A percentile compares a stretch with the other conserved stretches of the same genome.
These are phyloP conservation scores for Dicyrtoma fusca DNA, from an alignment of 2,888 invertebrate genomes.

Conservation along the genomic window DNA sequence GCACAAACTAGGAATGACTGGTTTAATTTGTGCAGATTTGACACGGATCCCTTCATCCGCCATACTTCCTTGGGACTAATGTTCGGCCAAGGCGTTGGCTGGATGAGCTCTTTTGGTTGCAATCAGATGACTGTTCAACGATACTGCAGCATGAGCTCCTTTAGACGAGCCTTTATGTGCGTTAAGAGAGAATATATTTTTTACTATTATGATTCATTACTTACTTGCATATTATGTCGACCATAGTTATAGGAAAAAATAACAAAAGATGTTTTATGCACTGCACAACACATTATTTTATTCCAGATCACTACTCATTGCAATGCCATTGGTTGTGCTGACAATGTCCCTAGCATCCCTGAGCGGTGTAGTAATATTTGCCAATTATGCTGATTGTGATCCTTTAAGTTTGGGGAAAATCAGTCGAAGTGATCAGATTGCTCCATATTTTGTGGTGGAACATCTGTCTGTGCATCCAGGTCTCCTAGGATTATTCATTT, in stretches of 20 bases:
- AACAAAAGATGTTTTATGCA: too few relatives aligned
- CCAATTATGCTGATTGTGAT: conserved; percentile 59
- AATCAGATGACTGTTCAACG: conserved; percentile 58
- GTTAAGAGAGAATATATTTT: too few relatives aligned
- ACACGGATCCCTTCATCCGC: conserved; percentile 46
- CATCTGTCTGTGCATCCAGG: conserved; percentile 59
- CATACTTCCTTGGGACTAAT: conserved; percentile 47
- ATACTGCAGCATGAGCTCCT: conserved; percentile 56
- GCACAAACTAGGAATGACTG: too few relatives aligned
- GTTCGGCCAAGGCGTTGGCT: conserved; percentile 49
- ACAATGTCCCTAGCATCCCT: conserved; percentile 51
- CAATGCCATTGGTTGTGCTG: conserved; percentile 47
- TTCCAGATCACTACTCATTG: conserved; percentile 44
- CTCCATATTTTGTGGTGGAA: conserved; percentile 62
- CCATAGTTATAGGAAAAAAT: not conserved
- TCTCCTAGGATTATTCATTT: conserved; percentile 62
- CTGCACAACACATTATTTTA: too few relatives aligned
- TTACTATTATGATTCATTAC: not conserved
- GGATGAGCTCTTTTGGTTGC: conserved; percentile 56
- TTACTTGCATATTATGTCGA: not conserved
- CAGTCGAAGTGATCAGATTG: conserved; percentile 54
- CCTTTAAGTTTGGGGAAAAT: conserved; percentile 58
- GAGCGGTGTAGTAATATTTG: conserved; percentile 58
- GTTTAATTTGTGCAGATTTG: conserved; percentile 36
- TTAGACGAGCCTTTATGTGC: conserved; percentile 51